Evolutionary conservation across 1,140 invertebrate species (phyloP), one percentile per base, ranked within the genome.

Genomic region (Drosophila aff.): DNA sequence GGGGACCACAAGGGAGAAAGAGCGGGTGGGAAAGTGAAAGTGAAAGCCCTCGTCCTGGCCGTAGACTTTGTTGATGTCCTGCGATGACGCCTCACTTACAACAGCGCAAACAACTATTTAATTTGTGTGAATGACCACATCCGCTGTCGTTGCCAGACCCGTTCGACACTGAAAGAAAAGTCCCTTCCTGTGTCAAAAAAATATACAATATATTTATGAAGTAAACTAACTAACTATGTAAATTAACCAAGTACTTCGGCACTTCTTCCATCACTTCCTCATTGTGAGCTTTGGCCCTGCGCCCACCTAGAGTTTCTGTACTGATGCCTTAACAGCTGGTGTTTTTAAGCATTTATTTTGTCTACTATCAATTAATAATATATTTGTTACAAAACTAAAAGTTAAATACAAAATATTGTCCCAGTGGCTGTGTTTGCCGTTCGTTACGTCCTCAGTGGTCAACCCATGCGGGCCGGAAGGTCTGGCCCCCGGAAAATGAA

Each of bases 1-100:
- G 23, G 23, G 23, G 23, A 3, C 23, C 23, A 23, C 26, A 26
- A 15, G 18, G 15, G 13, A 26, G 52, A 18, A 28, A 9, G 18
- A 64, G 31, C 10, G 10, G 3, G 36, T 13, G 8, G 26, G 40
- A 36, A 31, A 55, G 61, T 13, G 15, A 58, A 57, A 41, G 69
- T 36, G 33, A 50, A 66, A 66, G 46, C n/a, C 49, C 28, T 68
- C 16, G 52, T 38, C 7, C 49, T 50, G 49, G 55, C 6, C 26
- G 4, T 26, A 28, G 63, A 59, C 31, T 46, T 50, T 23, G 67
- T 38, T 73, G 69, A 73, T 71, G 69, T 62, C 73, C 50, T 41
- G 72, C 40, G 55, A 62, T 61, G 61, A 66, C 73, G 82, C 60
- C 50, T 78, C 73, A 65, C 67, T 71, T 63, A 85, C 77, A 78